Conservation (phyloP, 1,140 invertebrate genomes). For the Spodoptera litura region DNA sequence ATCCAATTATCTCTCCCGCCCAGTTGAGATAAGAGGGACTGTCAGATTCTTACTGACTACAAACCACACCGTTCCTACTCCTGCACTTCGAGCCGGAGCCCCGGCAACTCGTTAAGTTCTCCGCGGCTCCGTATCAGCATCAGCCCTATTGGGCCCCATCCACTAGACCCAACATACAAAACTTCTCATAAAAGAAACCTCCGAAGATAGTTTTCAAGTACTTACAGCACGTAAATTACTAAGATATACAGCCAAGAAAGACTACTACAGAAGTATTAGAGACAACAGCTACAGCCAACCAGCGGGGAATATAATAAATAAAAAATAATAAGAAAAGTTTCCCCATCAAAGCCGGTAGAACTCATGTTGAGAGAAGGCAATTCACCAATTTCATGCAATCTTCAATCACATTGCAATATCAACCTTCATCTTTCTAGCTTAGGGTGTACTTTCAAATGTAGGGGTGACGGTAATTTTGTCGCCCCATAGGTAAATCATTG, state of each 20-base stretch:
- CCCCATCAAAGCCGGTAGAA: conserved; percentile 71
- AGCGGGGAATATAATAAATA: conserved; percentile 77
- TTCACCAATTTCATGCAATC: conserved; percentile 63
- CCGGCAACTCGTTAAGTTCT: too few relatives aligned
- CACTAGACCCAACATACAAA: too few relatives aligned
- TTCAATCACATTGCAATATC: conserved; percentile 53
- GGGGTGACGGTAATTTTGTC: not conserved
- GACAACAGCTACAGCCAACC: conserved; percentile 55
- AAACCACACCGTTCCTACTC: too few relatives aligned
- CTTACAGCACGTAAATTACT: not conserved
- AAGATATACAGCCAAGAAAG: conserved; percentile 2
- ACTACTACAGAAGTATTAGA: conserved; percentile 17
- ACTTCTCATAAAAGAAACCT: not conserved
- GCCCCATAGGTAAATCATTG: conserved; percentile 69
- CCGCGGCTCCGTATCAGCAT: too few relatives aligned
- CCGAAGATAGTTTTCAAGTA: conserved; percentile 4
- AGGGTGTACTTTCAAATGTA: conserved; percentile 30
- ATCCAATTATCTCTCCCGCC: too few relatives aligned
- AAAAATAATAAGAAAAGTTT: conserved; percentile 84
- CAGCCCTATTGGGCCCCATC: too few relatives aligned
- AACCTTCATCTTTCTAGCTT: conserved; percentile 48
- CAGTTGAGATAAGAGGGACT: too few relatives aligned
- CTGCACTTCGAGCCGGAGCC: too few relatives aligned
- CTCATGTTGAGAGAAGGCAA: conserved; percentile 67
- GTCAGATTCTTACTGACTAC: too few relatives aligned